These are phyloP conservation scores for Danio kyathit DNA, from an alignment of 2,797 vertebrate genomes.

Conservation along the genomic window DNA sequence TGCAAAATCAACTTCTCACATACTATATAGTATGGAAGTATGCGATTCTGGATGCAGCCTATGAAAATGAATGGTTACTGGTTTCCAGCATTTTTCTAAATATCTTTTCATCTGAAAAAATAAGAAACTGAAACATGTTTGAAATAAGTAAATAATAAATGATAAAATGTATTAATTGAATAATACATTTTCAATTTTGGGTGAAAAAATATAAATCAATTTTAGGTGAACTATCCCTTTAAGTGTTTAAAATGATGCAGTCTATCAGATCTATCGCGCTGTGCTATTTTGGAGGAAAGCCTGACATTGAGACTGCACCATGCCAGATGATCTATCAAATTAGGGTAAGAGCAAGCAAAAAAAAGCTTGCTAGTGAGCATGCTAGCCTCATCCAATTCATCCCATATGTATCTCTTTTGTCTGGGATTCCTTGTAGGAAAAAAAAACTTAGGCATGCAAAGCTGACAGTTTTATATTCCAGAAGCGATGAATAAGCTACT, in stretches of 20 bases:
- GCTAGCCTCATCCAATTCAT: slow-evolving; percentile 56
- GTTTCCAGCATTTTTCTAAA: too few species aligned
- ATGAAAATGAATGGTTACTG: too few species aligned
- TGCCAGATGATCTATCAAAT: slow-evolving; percentile 53
- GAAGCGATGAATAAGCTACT: slow-evolving; percentile 71
- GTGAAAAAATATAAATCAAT: too few species aligned
- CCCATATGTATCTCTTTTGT: slow-evolving; percentile 61
- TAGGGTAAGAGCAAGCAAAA: slow-evolving; percentile 58
- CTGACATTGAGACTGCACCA: slow-evolving; percentile 58
- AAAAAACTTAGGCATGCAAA: slow-evolving; percentile 85
- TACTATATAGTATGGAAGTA: too few species aligned
- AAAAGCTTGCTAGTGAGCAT: slow-evolving; percentile 68
- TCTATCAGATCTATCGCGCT: slow-evolving; percentile 3
- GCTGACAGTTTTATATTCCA: slow-evolving; percentile 70
- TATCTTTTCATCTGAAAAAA: too few species aligned
- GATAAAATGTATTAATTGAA: too few species aligned
- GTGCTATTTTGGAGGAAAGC: slow-evolving; percentile 31
- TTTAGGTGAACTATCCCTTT: neutral
- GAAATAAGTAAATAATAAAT: slow-evolving; percentile 1
- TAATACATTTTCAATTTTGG: slow-evolving; percentile 1
- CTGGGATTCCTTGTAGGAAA: slow-evolving; percentile 75
- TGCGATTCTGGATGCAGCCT: too few species aligned
- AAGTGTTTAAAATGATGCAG: slow-evolving; percentile 30
- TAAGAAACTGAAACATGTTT: neutral
- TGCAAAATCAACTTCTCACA: too few species aligned